Conservation (phyloP, 2,113 vertebrate species). For the Heloderma charlesbogerti region DNA sequence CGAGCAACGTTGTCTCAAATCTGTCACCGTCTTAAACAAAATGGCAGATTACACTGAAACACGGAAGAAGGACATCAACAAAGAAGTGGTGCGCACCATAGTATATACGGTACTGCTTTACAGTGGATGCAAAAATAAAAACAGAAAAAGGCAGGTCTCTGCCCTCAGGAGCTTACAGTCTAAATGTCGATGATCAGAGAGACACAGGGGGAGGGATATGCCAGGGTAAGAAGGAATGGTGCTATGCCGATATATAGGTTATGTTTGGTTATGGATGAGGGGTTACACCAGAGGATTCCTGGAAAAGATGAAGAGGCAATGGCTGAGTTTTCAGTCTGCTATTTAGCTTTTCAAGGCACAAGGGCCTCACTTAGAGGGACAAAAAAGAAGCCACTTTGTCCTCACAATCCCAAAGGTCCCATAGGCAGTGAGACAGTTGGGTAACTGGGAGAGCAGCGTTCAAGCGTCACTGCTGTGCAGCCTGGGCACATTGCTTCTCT, state of each 20-base stretch:
- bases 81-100: background rate
- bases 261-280: too few species aligned
- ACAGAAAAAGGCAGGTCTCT: background rate
- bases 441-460: background rate
- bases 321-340: background rate
- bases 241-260: background rate
- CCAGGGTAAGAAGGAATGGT: background rate
- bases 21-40: background rate
- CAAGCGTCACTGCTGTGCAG: too few species aligned
- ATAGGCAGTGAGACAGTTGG: too few species aligned
- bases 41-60: background rate
- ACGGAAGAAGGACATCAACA: background rate
- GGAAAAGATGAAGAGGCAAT: fast-evolving
- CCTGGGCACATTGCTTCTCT: background rate
- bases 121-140: background rate
- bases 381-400: background rate
- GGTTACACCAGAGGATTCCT: background rate
- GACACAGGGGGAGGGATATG: background rate
- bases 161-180: background rate
- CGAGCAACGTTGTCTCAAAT: background rate
- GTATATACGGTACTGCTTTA: background rate
- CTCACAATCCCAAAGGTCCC: too few species aligned
- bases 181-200: background rate
- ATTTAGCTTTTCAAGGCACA: background rate
- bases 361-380: background rate